Conservation (phyloP, 2,888 invertebrate species). For the Lasioglossum villosulum region DNA sequence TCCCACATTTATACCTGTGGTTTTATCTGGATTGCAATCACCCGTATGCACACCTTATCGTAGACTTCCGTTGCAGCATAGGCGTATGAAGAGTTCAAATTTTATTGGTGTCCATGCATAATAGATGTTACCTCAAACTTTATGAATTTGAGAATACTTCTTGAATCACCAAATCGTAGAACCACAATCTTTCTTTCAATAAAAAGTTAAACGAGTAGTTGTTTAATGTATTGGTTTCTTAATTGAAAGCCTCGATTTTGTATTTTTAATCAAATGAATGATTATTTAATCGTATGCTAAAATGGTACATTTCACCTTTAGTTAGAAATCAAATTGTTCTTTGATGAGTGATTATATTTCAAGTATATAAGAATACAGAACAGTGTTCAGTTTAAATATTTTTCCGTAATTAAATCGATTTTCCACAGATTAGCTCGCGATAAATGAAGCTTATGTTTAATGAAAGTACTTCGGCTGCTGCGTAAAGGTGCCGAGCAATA, state of each 20-base stretch:
- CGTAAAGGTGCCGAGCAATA: not conserved
- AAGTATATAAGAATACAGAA: not conserved
- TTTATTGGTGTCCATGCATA: too few relatives aligned
- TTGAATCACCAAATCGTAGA: not conserved
- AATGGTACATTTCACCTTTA: not conserved
- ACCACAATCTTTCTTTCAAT: not conserved
- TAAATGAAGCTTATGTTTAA: not conserved
- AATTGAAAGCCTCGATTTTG: not conserved
- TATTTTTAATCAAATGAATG: not conserved
- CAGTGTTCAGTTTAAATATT: not conserved
- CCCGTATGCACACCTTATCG: conserved; percentile 1
- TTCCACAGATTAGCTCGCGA: not conserved
- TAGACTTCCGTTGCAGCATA: not conserved
- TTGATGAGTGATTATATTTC: not conserved
- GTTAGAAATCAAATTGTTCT: not conserved
- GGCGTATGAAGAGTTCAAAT: too few relatives aligned
- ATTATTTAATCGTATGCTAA: not conserved
- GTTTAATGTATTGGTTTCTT: too few relatives aligned
- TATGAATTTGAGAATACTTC: not conserved
- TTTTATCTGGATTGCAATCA: not conserved
- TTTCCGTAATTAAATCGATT: not conserved
- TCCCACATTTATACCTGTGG: conserved; percentile 7
- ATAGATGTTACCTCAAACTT: too few relatives aligned
- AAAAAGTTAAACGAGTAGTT: not conserved
- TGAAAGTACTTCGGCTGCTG: not conserved